Conservation (phyloP, 92 coral and sea anemone genomes). For the Epizoanthus fatuus region DNA sequence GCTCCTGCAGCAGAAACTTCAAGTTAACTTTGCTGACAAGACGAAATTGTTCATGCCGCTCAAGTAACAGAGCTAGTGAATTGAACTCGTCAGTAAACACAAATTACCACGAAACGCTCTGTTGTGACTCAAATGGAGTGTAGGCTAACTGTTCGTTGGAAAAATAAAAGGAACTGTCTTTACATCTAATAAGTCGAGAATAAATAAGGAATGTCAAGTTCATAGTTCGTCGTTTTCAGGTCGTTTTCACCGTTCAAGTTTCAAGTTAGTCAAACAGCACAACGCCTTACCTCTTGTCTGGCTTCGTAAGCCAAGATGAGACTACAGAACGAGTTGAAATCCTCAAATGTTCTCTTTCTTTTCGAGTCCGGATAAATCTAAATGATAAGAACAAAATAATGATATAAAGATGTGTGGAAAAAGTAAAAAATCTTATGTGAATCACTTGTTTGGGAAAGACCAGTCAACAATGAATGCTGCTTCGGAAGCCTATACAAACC, state of each 20-base stretch:
- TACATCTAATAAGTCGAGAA: background rate
- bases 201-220: constrained; percentile 14
- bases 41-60: background rate
- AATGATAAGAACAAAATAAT: background rate
- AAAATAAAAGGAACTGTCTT: background rate
- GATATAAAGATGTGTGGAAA: background rate
- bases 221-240: constrained; percentile 10
- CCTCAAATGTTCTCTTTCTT: constrained; percentile 94
- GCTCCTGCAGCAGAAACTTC: constrained; percentile 74
- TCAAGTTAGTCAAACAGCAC: constrained; percentile 28
- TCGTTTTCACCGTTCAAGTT: constrained; percentile 27
- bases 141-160: background rate
- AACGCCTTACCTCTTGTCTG: constrained; percentile 88
- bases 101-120: constrained; percentile 20
- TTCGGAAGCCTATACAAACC: constrained; percentile 29
- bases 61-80: constrained; percentile 19
- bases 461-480: constrained; percentile 47
- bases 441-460: constrained; percentile 42
- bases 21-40: constrained; percentile 10
- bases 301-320: constrained; percentile 99
- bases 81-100: constrained; percentile 33
- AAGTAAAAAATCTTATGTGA: constrained; percentile 9
- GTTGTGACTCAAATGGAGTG: background rate
- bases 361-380: constrained; percentile 93
- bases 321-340: constrained; percentile 98